These are phyloP conservation scores for Pelosia muscerda DNA, from an alignment of 2,888 invertebrate species.

Conservation along the genomic window DNA sequence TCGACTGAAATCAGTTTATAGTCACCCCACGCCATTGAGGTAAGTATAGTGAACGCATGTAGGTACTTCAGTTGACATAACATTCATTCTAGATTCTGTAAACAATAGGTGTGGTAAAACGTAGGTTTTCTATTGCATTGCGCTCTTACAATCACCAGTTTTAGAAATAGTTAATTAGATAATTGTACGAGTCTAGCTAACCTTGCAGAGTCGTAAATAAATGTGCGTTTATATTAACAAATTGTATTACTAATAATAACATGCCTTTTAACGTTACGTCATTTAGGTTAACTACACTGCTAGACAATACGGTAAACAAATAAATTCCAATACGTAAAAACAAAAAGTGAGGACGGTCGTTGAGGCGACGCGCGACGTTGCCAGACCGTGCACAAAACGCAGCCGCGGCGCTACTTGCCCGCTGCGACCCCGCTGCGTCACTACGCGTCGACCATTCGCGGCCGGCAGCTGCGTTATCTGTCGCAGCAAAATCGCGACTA, in stretches of 20 bases:
- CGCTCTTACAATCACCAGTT: background rate
- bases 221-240: constrained; percentile 12
- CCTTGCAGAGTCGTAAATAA: background rate
- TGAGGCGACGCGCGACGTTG: constrained; percentile 56
- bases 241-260: constrained; percentile 23
- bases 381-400: constrained; percentile 58
- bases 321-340: constrained; percentile 49
- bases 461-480: constrained; percentile 54
- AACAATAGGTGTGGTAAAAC: background rate
- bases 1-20: too few relatives aligned
- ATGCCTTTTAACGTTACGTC: constrained; percentile 31
- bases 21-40: too few relatives aligned
- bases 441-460: constrained; percentile 60
- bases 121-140: background rate
- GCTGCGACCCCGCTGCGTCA: constrained; percentile 71
- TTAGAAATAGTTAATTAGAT: background rate
- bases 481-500: constrained; percentile 51
- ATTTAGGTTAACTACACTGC: constrained; percentile 38
- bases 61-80: too few relatives aligned
- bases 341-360: constrained; percentile 39
- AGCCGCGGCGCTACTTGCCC: constrained; percentile 51
- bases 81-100: background rate
- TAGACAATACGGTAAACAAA: constrained; percentile 52
- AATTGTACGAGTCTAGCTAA: background rate
- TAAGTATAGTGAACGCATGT: too few relatives aligned